A percentile compares a stretch with the other conserved stretches of the same genome.
Conservation (phyloP, 2,113 vertebrate genomes). For the zebrafish (Danio rerio) region GRCz12tu NC_133177.1:28901501-28902000, state of each 20-base stretch:
- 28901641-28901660: background rate
- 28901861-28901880: background rate
- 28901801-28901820: slow-evolving; percentile 28
- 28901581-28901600: background rate
- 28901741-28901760: background rate
- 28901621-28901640: background rate
- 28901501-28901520: background rate
- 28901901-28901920: background rate
- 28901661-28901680: background rate
- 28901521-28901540: no score
- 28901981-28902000: background rate
- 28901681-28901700: background rate
- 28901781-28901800: slow-evolving; percentile 7
- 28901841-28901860: slow-evolving; percentile 1
- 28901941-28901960: background rate
- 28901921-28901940: background rate
- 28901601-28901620: background rate
- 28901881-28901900: background rate
- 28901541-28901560: background rate
- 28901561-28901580: background rate
- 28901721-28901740: background rate
- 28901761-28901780: slow-evolving; percentile 6
- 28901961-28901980: background rate
- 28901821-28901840: background rate
- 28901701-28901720: slow-evolving; percentile 10